Evolutionary conservation across 2,888 invertebrate species (phyloP).

Genomic region (Pherbina coryleti): DNA sequence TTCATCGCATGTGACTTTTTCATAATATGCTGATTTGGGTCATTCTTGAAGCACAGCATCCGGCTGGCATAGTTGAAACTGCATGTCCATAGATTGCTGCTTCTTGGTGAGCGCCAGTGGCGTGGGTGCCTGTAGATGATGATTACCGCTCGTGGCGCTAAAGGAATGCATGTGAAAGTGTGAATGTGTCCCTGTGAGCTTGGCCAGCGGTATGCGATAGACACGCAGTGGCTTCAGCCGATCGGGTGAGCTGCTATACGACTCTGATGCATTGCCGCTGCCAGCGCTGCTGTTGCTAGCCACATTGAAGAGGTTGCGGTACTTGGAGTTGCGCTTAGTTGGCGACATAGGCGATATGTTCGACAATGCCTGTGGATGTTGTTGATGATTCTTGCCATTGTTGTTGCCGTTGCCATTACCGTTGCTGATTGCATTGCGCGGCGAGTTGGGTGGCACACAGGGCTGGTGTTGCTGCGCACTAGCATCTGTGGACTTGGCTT

Average conservation of each 20-base stretch:
- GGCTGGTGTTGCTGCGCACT: constrained; percentile 40
- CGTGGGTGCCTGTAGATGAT: constrained; percentile 35
- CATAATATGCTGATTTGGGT: constrained; percentile 28
- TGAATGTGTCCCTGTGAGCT: constrained; percentile 61
- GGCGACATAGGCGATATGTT: constrained; percentile 57
- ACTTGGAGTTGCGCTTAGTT: constrained; percentile 56
- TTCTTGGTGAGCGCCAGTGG: constrained; percentile 44
- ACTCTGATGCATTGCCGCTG: constrained; percentile 35
- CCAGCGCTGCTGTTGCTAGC: constrained; percentile 42
- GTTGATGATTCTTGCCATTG: constrained; percentile 53
- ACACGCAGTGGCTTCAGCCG: constrained; percentile 60
- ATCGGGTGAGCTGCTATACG: constrained; percentile 54
- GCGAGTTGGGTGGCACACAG: constrained; percentile 57
- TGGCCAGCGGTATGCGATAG: constrained; percentile 62
- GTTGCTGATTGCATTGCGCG: constrained; percentile 41
- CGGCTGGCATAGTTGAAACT: constrained; percentile 40
- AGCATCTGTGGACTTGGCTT: constrained; percentile 42
- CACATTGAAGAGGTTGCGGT: constrained; percentile 54
- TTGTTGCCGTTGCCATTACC: constrained; percentile 31
- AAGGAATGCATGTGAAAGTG: constrained; percentile 61
- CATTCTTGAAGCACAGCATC: constrained; percentile 42
- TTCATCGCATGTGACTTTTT: constrained; percentile 16
- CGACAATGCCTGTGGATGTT: constrained; percentile 14
- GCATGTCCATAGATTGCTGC: constrained; percentile 51
- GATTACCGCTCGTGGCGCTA: constrained; percentile 44